Conservation (phyloP, 1,140 invertebrate species). For the Sycophaga agraensis region DNA sequence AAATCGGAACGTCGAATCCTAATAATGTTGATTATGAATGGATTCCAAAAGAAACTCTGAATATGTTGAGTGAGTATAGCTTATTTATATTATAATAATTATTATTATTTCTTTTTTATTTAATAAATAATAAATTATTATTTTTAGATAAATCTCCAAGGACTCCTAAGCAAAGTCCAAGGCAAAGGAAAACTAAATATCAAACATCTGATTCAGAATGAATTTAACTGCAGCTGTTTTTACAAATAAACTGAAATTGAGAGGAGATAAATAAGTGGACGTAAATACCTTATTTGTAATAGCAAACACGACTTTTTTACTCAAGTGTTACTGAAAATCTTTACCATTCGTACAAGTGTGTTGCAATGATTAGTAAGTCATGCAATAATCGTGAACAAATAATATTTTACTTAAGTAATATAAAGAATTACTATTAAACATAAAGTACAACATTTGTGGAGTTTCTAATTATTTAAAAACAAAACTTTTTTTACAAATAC, state of each 20-base stretch:
- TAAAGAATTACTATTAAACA: conserved; percentile 20
- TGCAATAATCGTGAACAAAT: conserved; percentile 24
- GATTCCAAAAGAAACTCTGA: conserved; percentile 89
- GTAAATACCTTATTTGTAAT: conserved; percentile 17
- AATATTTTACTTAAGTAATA: conserved; percentile 24
- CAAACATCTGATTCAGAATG: conserved; percentile 67
- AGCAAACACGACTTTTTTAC: conserved; percentile 9
- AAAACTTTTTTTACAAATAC: conserved; percentile 27
- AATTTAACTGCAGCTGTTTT: conserved; percentile 36
- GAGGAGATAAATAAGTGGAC: conserved; percentile 17
- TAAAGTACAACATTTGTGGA: conserved; percentile 19
- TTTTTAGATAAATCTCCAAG: conserved; percentile 57
- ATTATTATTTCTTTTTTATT: background rate
- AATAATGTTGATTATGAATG: conserved; percentile 97
- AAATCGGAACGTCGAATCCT: conserved; percentile 83
- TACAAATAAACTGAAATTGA: conserved; percentile 16
- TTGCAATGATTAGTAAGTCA: conserved; percentile 2
- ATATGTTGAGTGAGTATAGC: conserved; percentile 73
- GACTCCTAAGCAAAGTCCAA: conserved; percentile 68
- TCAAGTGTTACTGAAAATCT: conserved; percentile 20
- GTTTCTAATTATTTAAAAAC: conserved; percentile 21
- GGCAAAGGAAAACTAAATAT: conserved; percentile 71
- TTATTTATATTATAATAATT: background rate
- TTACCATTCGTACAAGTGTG: conserved; percentile 3
- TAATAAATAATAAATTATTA: conserved; percentile 5